Base-by-base conservation (phyloP, 2,113 vertebrate species). In the Phalacrocorax brasilianus region DNA sequence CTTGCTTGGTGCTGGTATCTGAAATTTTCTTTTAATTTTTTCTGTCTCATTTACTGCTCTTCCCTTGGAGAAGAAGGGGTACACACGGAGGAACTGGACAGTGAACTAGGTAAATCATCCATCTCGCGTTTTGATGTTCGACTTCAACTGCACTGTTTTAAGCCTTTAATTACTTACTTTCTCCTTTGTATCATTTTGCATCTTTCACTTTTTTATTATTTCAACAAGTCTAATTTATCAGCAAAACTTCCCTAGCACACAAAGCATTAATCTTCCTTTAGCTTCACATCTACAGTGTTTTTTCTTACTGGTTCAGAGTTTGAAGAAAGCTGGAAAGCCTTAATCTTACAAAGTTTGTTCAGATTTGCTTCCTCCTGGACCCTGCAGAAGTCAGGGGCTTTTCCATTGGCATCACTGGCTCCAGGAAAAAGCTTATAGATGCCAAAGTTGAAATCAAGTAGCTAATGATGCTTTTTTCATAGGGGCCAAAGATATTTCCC, bases 61-160 rank as follows among this genome's bases (percentile, higher is more conserved):
- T 98, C 97, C 97, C 90, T 96, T 98, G 97, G 98, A 99, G 99
- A 98, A 99, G 99, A 99, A 99, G 99, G 99, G 98, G 99, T 99
- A 93, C 99, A 99, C 94, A 99, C 99, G 97, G 99, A 99, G 97
- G 99, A 99, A 98, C 98, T 99, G 99, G 99, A 99, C 99, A 99
- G 99, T 98, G 99, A 99, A 98, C 97, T 99, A 98, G 99, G 99
- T 99, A 99, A 98, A 98, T 95, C 96, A 97, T 97, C 92, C 93
- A 94, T 96, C 94, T 98, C 81, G 93, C 70, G 88, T 94, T 95
- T 94, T 95, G 78, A 76, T 95, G 62, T 94, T 82, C 98, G 77
- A 86, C 62, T 88, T 95, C 71, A 85, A 93, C 89, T 97, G 75
- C 93, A 83, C 91, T 94, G 35, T 88, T 95, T 86, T 93, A 70